Percentiles rank a stretch among this genome's conserved stretches.
Evolutionary conservation across 1,140 invertebrate species (phyloP).

Genomic region (Nebria ingens): DNA sequence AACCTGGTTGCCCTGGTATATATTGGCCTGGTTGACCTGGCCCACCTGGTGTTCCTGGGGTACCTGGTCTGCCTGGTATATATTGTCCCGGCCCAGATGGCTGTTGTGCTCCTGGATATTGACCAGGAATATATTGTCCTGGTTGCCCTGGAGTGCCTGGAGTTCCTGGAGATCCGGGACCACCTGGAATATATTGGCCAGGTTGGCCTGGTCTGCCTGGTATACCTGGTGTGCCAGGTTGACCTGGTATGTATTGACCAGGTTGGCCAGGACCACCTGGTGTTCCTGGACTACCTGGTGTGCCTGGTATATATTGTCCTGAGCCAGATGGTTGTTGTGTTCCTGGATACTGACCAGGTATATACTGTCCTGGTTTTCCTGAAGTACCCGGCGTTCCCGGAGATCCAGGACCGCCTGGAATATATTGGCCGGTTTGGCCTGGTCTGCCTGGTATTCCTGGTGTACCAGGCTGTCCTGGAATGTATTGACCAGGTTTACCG

Average conservation of each 20-base stretch:
- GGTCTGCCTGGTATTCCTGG: conserved; percentile 21
- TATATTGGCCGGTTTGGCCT: conserved; percentile 21
- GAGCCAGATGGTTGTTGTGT: conserved; percentile 9
- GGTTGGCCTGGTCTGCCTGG: conserved; percentile 20
- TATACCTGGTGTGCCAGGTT: conserved; percentile 23
- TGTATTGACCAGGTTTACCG: conserved; percentile 24
- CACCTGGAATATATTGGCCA: conserved; percentile 21
- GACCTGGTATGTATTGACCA: conserved; percentile 21
- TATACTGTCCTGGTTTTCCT: conserved; percentile 31
- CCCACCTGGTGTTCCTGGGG: conserved; percentile 16
- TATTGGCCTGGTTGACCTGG: conserved; percentile 27
- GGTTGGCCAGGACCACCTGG: conserved; percentile 21
- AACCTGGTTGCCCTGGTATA: conserved; percentile 19
- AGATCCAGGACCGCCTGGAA: conserved; percentile 18
- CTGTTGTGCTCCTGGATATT: background rate
- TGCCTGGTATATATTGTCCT: conserved; percentile 27
- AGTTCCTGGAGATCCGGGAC: conserved; percentile 1
- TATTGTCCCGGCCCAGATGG: conserved; percentile 27
- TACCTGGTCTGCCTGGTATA: conserved; percentile 17
- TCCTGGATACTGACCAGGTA: background rate
- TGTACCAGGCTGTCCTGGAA: background rate
- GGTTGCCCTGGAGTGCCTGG: conserved; percentile 30
- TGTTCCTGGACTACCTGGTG: conserved; percentile 19
- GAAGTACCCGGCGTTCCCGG: conserved; percentile 22
- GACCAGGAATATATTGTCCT: conserved; percentile 23